phyloP scores from a whole-genome alignment of 2,888 invertebrate species.

The Crioceris asparagi region DNA sequence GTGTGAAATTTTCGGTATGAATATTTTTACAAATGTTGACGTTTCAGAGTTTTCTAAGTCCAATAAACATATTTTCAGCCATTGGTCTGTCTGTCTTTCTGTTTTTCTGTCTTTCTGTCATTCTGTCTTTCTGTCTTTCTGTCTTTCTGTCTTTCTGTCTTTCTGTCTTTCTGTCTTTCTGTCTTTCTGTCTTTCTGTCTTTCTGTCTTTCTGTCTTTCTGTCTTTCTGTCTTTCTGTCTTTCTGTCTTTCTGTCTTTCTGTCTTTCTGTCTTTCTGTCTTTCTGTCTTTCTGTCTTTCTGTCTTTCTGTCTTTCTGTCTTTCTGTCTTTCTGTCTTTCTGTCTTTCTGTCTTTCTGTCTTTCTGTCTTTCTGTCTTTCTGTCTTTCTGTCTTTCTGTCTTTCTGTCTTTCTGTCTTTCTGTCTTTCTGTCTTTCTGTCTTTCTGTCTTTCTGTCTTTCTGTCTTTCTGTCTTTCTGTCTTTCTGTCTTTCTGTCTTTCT shows the following conservation, averaged over 20 bases:
- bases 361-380: constrained; percentile 9
- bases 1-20: no score
- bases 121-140: constrained; percentile 9
- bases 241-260: constrained; percentile 7
- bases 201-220: constrained; percentile 10
- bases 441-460: constrained; percentile 8
- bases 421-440: constrained; percentile 10
- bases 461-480: constrained; percentile 8
- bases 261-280: constrained; percentile 9
- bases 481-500: constrained; percentile 3
- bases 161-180: constrained; percentile 10
- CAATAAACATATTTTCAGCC: no score
- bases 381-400: constrained; percentile 9
- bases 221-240: constrained; percentile 10
- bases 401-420: constrained; percentile 9
- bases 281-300: constrained; percentile 8
- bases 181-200: constrained; percentile 10
- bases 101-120: constrained; percentile 9
- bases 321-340: constrained; percentile 9
- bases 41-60: no score
- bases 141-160: constrained; percentile 10
- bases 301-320: constrained; percentile 9
- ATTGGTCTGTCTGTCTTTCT: constrained; percentile 9
- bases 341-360: constrained; percentile 10
- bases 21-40: no score